Base-by-base conservation (phyloP, 2,113 vertebrate species). In the Charadrius vociferus region DNA sequence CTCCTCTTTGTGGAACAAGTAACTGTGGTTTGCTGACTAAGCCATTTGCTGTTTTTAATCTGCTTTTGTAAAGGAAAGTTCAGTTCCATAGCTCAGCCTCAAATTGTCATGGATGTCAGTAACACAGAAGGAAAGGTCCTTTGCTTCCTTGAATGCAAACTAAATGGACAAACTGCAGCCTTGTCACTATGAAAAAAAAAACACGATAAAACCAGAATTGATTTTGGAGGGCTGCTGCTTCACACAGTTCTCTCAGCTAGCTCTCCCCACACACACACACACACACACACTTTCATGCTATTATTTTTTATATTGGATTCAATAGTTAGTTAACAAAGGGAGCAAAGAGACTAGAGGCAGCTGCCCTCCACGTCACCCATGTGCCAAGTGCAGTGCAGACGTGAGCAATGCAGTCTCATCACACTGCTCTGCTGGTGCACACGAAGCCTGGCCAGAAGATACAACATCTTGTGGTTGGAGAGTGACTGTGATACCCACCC, bases 21-120 rank as follows among this genome's bases (percentile, higher is more conserved):
- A 89, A 68, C 82, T 88, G 68, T 96, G 82, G 88, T 95, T 97
- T 96, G 70, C 96, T 96, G 93, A 95, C 95, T 94, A 80, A 96
- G 84, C 62, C 12, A 1, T 88, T 88, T 81, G 29, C 80, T 86
- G 45, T 3, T 96, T 94, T 87, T 80, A 93, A 81, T 94, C 72
- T 90, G 66, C 62, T 94, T 81, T 95, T 78, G 65, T 90, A 91
- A 94, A 90, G 84, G 67, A 92, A 98, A 96, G 71, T 81, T 91
- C 55, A 88, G 58, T 85, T 97, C 92, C 78, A 88, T 24, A 80
- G 67, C 32, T 84, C 55, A 91, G 59, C 50, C 55, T 95, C 53
- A 81, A 97, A 93, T 81, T 58, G 23, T 56, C 27, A 5, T 24
- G 34, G 56, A 78, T 89, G 67, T 59, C 84, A 95, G 37, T 55